Evolutionary conservation across 2,888 invertebrate genomes (phyloP), one percentile per base, ranked within the genome.

Genomic region (Mayetiola destructor): DNA sequence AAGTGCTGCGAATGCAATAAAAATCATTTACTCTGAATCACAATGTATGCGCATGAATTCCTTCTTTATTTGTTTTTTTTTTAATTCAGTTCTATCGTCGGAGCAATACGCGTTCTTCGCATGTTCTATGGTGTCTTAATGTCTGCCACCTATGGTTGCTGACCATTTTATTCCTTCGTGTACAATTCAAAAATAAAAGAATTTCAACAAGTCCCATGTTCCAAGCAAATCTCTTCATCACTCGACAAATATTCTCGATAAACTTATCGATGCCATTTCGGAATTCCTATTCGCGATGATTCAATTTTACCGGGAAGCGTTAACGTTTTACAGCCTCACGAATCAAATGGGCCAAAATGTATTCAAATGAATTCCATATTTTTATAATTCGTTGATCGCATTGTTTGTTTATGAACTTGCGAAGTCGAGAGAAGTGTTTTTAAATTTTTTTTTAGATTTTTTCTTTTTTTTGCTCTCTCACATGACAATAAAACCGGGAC

Each of bases 81-180:
- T 27, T 3, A 48, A 27, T 27, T 48, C 27, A 23, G 40, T 14
- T 40, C 23, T n/a, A n/a, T n/a, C n/a, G n/a, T n/a, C n/a, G n/a
- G n/a, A n/a, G n/a, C n/a, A n/a, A n/a, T n/a, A n/a, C n/a, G n/a
- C n/a, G n/a, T n/a, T 39, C 20, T 23, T 48, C 48, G 16, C 27
- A 27, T 48, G 48, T 2, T 40, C 21, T n/a, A n/a, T 48, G 48
- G 48, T 48, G 48, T 48, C 48, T 48, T 16, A 27, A 27, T 48
- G 48, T 48, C 48, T 48, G 48, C 48, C 48, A 48, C 48, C 48
- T 48, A 48, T 48, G 48, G 48, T 48, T 27, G 48, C 48, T 48
- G 48, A n/a, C 48, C 48, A 48, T 48, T 40, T n/a, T 2, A 21
- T n/a, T n/a, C n/a, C n/a, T n/a, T n/a, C n/a, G n/a, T 40, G 12